phyloP scores from a whole-genome alignment of 2,888 invertebrate species.

The Xanthorhoe designata region DNA sequence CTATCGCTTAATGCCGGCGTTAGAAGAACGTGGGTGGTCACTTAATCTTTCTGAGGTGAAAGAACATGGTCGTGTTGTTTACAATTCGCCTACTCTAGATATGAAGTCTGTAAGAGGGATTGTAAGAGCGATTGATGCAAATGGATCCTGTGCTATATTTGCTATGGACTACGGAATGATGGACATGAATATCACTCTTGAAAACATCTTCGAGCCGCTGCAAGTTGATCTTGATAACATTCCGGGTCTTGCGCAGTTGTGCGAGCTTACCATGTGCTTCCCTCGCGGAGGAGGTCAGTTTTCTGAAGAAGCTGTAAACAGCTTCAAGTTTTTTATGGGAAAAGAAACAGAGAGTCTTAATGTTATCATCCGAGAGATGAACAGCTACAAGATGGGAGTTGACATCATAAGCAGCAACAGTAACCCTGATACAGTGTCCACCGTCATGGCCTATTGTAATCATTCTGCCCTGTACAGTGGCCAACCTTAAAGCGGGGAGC shows the following conservation, averaged over 20 bases:
- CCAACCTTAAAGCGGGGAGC: slow-evolving; percentile 1
- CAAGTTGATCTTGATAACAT: not conserved
- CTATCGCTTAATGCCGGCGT: not conserved
- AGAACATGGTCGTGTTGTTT: slow-evolving; percentile 2
- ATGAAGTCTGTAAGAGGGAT: slow-evolving; percentile 16
- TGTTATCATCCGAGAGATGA: slow-evolving; percentile 8
- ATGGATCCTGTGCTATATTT: slow-evolving; percentile 8
- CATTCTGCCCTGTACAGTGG: slow-evolving; percentile 15
- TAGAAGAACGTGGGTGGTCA: slow-evolving; percentile 19
- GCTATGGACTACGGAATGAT: slow-evolving; percentile 25
- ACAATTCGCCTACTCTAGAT: not conserved
- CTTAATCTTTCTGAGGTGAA: not conserved
- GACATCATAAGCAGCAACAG: slow-evolving; percentile 18
- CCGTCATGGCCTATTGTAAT: not conserved
- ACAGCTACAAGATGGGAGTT: slow-evolving; percentile 14
- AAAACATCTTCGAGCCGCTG: not conserved
- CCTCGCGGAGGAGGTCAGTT: slow-evolving; percentile 5
- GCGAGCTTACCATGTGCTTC: slow-evolving; percentile 22
- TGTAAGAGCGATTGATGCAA: not conserved
- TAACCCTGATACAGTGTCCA: slow-evolving; percentile 23
- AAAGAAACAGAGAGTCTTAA: slow-evolving; percentile 6
- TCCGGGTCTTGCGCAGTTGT: slow-evolving; percentile 19
- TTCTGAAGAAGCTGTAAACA: not conserved
- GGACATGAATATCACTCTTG: not conserved
- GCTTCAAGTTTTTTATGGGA: slow-evolving; percentile 26